Evolutionary conservation across 2,888 invertebrate species (phyloP), one percentile per base, ranked within the genome.

Genomic region (Agrilus mali): DNA sequence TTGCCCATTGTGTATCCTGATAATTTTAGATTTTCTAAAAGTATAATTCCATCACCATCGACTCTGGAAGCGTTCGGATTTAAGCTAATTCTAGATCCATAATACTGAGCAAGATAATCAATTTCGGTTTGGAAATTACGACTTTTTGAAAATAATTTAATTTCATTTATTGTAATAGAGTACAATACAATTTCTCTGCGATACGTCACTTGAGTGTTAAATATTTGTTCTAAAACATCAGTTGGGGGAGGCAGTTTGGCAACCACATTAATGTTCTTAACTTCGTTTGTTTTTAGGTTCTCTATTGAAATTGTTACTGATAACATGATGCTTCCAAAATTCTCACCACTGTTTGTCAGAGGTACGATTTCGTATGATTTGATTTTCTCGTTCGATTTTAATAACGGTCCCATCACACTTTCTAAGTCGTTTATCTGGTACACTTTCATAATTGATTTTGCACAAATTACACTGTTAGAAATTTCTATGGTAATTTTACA

Each of bases 191-290:
- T 67, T 55, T 75, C 75, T 12, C 73, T 71, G 2, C 60, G 55
- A 47, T 73, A 72, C 0, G 73, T 72, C 1, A 64, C 60, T 34
- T 66, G 58, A 5, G 67, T 70, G 44, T 71, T 64, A 52, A 74
- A 75, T 2, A 73, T 49, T 15, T 61, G 50, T 55, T 66, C 64
- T 43, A 70, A 67, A 6, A 63, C 54, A 16, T 69, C 66, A 17
- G 69, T 70, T 2, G 66, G 64, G 1, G 74, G 74, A 7, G 69
- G 61, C 48, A 72, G 57, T 52, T 75, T 75, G 0, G 70, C 74
- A 3, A 75, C 67, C 2, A 73, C 45, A 7, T 68, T 51, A 16
- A 72, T 43, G 6, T 63, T 58, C 42, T 66, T 60, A 20, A 41
- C 38, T 13, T 53, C 46, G 6, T 20, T 20, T 3, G 20, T 20